Percentiles rank a stretch among this genome's conserved stretches.
phyloP scores from a whole-genome alignment of 1,140 invertebrate genomes.

The Contarinia nasturtii region DNA sequence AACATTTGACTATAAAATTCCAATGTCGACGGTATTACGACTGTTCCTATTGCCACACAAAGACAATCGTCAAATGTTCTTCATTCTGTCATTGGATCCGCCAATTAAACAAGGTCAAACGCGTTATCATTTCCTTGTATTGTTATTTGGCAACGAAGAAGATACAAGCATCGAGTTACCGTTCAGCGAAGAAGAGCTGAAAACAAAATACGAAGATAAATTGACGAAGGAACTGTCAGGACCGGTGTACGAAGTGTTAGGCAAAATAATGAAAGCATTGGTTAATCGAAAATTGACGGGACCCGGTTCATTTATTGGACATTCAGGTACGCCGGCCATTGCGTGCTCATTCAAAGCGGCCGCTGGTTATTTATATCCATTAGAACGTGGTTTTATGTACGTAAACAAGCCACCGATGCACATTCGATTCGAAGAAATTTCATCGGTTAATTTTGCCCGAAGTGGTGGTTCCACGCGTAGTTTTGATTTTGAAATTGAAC shows the following conservation, averaged over 20 bases:
- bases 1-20: conserved; percentile 99
- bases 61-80: conserved; percentile 95
- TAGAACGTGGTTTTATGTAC: conserved; percentile 98
- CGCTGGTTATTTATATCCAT: conserved; percentile 89
- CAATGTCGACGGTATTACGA: conserved; percentile 84
- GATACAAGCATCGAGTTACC: conserved; percentile 85
- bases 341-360: conserved; percentile 97
- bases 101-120: conserved; percentile 99
- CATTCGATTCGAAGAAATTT: conserved; percentile 94
- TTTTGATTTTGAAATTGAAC: conserved; percentile 96
- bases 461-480: conserved; percentile 87
- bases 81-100: conserved; percentile 96
- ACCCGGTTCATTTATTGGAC: conserved; percentile 77
- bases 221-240: conserved; percentile 81
- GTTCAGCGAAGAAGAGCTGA: conserved; percentile 79
- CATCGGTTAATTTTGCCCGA: conserved; percentile 89
- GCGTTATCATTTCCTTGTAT: conserved; percentile 83
- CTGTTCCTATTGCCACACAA: conserved; percentile 93
- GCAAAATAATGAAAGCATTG: conserved; percentile 89
- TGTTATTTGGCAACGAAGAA: conserved; percentile 88
- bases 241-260: conserved; percentile 86
- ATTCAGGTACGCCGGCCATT: conserved; percentile 79
- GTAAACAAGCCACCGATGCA: conserved; percentile 97
- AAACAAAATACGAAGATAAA: conserved; percentile 89
- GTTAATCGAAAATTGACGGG: conserved; percentile 89